Evolutionary conservation across 2,113 vertebrate species (phyloP).

Genomic region (Rhabdomys dilectus): DNA sequence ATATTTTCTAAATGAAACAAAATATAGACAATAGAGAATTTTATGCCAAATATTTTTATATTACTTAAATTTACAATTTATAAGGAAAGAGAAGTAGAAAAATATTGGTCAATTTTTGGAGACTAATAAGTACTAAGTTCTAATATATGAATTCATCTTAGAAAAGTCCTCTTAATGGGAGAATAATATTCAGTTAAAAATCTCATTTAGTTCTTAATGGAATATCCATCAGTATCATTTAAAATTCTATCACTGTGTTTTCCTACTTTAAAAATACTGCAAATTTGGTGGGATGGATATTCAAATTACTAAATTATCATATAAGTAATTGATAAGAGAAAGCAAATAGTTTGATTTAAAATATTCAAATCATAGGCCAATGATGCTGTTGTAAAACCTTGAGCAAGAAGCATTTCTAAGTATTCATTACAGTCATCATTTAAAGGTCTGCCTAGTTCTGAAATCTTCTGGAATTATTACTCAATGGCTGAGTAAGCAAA

Average conservation of each 20-base stretch:
- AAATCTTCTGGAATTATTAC: background rate
- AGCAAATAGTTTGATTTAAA: background rate
- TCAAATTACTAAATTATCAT: background rate
- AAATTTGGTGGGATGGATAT: background rate
- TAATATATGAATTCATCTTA: background rate
- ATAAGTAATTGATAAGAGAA: background rate
- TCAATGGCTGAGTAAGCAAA: background rate
- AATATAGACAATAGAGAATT: background rate
- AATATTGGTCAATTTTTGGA: background rate
- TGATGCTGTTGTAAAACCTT: background rate
- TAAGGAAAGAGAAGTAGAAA: background rate
- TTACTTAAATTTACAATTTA: background rate
- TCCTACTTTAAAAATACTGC: background rate
- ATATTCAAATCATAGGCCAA: background rate
- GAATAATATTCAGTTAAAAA: background rate
- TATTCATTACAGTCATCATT: background rate
- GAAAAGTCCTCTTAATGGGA: background rate
- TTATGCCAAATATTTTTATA: background rate
- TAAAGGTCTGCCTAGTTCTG: background rate
- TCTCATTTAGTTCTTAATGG: background rate
- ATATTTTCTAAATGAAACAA: background rate
- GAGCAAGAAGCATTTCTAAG: background rate
- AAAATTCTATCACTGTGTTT: background rate
- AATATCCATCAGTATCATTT: background rate
- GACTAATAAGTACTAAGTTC: background rate